Base-by-base conservation (phyloP, 2,888 invertebrate genomes). In the Drosophila parthenogenetica region DNA sequence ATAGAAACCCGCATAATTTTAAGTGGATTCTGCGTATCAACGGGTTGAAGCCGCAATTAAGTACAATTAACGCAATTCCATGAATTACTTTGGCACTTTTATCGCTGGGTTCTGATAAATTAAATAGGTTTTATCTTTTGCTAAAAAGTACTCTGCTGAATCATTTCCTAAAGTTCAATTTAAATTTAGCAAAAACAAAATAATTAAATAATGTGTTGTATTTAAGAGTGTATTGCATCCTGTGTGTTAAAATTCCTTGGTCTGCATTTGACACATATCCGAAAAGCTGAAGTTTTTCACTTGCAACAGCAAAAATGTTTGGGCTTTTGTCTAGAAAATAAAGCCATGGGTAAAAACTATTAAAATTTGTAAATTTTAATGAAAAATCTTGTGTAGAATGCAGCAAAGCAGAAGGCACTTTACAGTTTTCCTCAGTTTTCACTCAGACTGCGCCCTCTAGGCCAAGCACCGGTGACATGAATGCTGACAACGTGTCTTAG, bases 401-500 rank as follows among this genome's bases (percentile, higher is more conserved):
- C 73, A 73, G 35, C 11, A 73, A 81, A 77, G 80, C 71, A 71
- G 73, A 80, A 78, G 80, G 69, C 78, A 88, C 87, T 84, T 88
- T 77, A 59, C 55, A 10, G 22, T 43, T 37, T 10, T 37, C 19
- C 17, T 39, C 13, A n/a, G 16, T 16, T 46, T 16, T 37, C 25
- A 25, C 17, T 2, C 45, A 16, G 19, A 35, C 11, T 53, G 37
- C 42, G 16, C 8, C 42, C 7, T 22, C 29, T n/a, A 35, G 65
- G 64, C 45, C 54, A 35, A 64, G 61, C 54, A 63, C 46, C 73
- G 70, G 72, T 90, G 90, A 90, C 87, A 90, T 86, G 81, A 79
- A 74, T 89, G 90, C 89, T 89, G 90, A 90, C 89, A 90, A 84
- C 80, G 87, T 85, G 87, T 82, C 87, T 89, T 89, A 88, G 88